phyloP scores from a whole-genome alignment of 2,888 invertebrate species.

The Caenorhabditis virilis region DNA sequence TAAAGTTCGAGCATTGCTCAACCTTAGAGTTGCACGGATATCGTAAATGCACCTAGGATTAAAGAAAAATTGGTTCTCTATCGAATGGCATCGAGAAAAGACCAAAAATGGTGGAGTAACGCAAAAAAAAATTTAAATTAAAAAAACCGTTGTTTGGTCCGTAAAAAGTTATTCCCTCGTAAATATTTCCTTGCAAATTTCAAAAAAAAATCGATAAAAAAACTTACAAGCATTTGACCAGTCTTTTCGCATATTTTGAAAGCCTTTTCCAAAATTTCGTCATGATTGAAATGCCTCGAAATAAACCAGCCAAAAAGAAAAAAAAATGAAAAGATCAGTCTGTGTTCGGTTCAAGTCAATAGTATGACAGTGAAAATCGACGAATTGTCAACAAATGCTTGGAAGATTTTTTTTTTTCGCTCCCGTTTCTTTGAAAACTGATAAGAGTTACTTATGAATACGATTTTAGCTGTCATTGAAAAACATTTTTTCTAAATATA shows the following conservation, averaged over 20 bases:
- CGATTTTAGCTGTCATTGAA: too few species aligned
- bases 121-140: not conserved
- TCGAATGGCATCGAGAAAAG: not conserved
- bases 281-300: not conserved
- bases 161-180: not conserved
- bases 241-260: not conserved
- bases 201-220: not conserved
- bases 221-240: slow-evolving; percentile 6
- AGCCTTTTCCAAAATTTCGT: slow-evolving; percentile 1
- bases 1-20: too few species aligned
- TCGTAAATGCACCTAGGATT: too few species aligned
- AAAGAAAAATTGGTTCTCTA: not conserved
- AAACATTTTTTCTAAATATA: too few species aligned
- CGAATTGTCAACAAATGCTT: not conserved
- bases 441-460: too few species aligned
- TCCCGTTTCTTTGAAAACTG: not conserved
- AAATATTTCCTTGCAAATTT: not conserved
- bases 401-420: not conserved
- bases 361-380: not conserved
- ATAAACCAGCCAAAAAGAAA: not conserved
- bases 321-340: not conserved
- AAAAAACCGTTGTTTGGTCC: not conserved
- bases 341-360: not conserved
- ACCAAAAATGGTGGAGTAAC: not conserved
- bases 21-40: too few species aligned